Evolutionary conservation across 2,797 vertebrate species (phyloP).

Genomic region (Silurus aristotelis): DNA sequence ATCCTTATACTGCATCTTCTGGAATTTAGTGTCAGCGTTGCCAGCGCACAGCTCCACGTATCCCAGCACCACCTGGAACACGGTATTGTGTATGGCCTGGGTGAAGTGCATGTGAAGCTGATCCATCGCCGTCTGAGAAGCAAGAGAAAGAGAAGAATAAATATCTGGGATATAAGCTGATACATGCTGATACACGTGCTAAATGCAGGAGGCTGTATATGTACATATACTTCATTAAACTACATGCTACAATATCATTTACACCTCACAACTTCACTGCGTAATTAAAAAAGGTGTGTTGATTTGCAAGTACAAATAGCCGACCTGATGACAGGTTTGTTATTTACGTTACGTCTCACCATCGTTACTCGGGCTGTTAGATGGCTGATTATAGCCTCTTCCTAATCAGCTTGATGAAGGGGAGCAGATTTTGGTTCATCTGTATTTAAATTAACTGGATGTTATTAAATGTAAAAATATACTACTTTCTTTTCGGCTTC

Average conservation of each 20-base stretch:
- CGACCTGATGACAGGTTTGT: background rate
- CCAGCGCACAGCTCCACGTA: conserved; percentile 97
- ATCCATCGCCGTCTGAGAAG: conserved; percentile 92
- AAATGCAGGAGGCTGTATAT: background rate
- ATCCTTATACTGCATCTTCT: conserved; percentile 98
- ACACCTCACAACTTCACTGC: background rate
- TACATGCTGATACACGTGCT: background rate
- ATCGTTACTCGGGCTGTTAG: background rate
- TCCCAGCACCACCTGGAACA: conserved; percentile 97
- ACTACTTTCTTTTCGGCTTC: too few relatives aligned
- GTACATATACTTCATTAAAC: too few relatives aligned
- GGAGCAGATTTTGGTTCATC: background rate
- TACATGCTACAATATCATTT: background rate
- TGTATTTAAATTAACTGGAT: background rate
- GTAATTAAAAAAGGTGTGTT: background rate
- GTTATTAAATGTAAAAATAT: background rate
- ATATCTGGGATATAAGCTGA: too few relatives aligned
- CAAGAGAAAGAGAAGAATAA: background rate
- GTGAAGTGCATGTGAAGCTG: conserved; percentile 99
- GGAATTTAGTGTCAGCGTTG: conserved; percentile 97
- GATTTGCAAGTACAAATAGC: background rate
- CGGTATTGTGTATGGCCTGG: conserved; percentile 98
- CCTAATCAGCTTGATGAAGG: background rate
- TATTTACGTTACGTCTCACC: background rate
- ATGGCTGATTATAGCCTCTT: background rate